Conservation (phyloP, 1,140 invertebrate genomes). For the Drosophila truncata region DNA sequence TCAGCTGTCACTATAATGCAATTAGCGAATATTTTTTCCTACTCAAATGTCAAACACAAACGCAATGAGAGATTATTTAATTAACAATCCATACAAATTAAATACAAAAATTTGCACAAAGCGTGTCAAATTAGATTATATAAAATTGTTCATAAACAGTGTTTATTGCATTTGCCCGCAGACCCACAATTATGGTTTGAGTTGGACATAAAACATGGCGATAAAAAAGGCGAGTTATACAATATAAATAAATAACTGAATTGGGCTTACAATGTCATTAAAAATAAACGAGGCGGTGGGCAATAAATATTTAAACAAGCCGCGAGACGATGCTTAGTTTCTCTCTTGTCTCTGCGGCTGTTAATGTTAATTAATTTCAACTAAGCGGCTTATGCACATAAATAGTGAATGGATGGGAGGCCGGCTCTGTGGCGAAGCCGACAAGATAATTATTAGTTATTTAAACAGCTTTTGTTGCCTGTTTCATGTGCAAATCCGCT, state of each 20-base stretch:
- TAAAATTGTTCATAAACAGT: constrained; percentile 1
- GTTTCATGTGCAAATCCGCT: constrained; percentile 68
- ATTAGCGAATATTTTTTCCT: constrained; percentile 26
- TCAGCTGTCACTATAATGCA: constrained; percentile 32
- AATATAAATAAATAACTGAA: constrained; percentile 63
- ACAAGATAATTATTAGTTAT: constrained; percentile 84
- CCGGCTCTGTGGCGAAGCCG: constrained; percentile 41
- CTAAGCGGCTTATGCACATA: constrained; percentile 79
- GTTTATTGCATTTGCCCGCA: constrained; percentile 20
- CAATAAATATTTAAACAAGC: constrained; percentile 70
- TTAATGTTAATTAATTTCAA: constrained; percentile 83
- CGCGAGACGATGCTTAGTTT: constrained; percentile 39
- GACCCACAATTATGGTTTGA: not conserved
- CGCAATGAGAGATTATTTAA: constrained; percentile 52
- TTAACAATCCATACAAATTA: constrained; percentile 49
- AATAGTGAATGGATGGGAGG: constrained; percentile 62
- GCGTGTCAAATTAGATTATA: constrained; percentile 37
- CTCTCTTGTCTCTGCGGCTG: constrained; percentile 44
- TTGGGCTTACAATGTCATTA: constrained; percentile 79
- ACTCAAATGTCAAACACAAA: constrained; percentile 32
- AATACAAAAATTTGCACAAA: constrained; percentile 40
- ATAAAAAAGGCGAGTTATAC: constrained; percentile 23
- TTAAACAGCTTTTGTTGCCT: constrained; percentile 78
- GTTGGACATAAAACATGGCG: not conserved
- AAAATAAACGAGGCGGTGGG: constrained; percentile 61